Evolutionary conservation across 2,113 vertebrate species (phyloP), one percentile per base, ranked within the genome.

Genomic region (Casuarius casuarius): DNA sequence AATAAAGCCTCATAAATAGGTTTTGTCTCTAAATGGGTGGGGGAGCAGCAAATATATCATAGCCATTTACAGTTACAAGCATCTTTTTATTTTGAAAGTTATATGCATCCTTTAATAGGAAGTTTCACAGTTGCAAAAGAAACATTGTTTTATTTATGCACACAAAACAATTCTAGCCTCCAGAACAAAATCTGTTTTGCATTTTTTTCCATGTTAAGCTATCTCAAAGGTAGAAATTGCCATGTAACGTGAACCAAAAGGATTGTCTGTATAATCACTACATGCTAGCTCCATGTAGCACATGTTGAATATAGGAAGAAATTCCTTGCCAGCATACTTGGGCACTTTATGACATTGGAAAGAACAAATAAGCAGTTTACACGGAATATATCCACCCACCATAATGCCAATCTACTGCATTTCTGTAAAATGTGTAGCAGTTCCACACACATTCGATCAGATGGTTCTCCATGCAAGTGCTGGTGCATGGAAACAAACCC

Each of bases 1-100:
- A 98, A 98, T 98, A 98, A 98, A 98, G 96, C 95, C 96, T 97
- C 97, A 97, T 98, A 98, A 98, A 98, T 98, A 98, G 97, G 83
- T 97, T 98, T 98, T 97, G 96, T 91, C 96, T 98, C 94, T 95
- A 95, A 97, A 95, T 90, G 90, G 90, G 94, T 86, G 84, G 94
- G 67, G 89, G 87, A 95, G 89, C 94, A 96, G 95, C 95, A 98
- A 97, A 97, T 96, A 88, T 59, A 95, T 94, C 79, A 71, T 48
- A 92, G 92, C 90, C 93, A 95, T 97, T 98, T 97, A 97, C 97
- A 98, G 97, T 96, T 97, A 97, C 94, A 98, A 96, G 93, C 78
- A 28, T 93, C 81, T 98, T 98, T 94, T 95, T 96, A 94, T 97
- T 98, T 97, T 96, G 97, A 96, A 98, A 98, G 93, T 78, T 82